Evolutionary conservation across 1,140 invertebrate genomes (phyloP).

Genomic region (Cylas formicarius): DNA sequence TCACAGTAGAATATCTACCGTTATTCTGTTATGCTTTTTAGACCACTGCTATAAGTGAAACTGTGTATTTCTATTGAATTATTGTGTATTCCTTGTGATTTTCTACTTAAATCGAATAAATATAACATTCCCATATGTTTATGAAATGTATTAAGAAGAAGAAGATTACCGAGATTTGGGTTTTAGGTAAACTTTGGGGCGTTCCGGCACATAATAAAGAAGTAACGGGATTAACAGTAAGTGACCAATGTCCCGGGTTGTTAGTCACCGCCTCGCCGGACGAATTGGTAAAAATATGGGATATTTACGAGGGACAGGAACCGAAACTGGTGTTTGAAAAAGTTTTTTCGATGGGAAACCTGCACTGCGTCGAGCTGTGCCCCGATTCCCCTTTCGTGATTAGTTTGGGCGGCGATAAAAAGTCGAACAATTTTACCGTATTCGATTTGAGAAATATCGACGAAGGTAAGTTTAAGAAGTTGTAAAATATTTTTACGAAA

Average conservation of each 20-base stretch:
- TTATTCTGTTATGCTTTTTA: too few relatives aligned
- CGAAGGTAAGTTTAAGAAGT: slow-evolving; percentile 47
- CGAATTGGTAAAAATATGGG: slow-evolving; percentile 73
- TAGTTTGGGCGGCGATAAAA: slow-evolving; percentile 76
- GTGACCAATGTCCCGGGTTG: slow-evolving; percentile 58
- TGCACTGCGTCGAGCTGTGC: slow-evolving; percentile 66
- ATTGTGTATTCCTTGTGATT: too few relatives aligned
- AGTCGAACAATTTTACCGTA: slow-evolving; percentile 68
- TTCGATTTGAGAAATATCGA: slow-evolving; percentile 63
- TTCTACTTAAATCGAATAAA: too few relatives aligned
- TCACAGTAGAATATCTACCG: too few relatives aligned
- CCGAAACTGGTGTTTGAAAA: slow-evolving; percentile 45
- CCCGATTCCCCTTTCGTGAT: slow-evolving; percentile 76
- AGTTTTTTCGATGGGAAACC: slow-evolving; percentile 57
- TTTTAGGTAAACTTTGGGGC: slow-evolving; percentile 62
- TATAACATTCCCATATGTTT: too few relatives aligned
- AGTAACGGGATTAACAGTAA: slow-evolving; percentile 68
- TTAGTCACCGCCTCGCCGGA: slow-evolving; percentile 68
- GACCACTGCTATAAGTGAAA: too few relatives aligned
- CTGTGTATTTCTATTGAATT: neutral
- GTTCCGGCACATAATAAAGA: slow-evolving; percentile 72
- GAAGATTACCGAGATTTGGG: too few relatives aligned
- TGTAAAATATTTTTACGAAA: slow-evolving; percentile 1
- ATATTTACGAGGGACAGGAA: slow-evolving; percentile 42
- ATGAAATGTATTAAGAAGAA: too few relatives aligned